Evolutionary conservation across 1,140 invertebrate genomes (phyloP).

Genomic region (Drosophila sechellia): DNA sequence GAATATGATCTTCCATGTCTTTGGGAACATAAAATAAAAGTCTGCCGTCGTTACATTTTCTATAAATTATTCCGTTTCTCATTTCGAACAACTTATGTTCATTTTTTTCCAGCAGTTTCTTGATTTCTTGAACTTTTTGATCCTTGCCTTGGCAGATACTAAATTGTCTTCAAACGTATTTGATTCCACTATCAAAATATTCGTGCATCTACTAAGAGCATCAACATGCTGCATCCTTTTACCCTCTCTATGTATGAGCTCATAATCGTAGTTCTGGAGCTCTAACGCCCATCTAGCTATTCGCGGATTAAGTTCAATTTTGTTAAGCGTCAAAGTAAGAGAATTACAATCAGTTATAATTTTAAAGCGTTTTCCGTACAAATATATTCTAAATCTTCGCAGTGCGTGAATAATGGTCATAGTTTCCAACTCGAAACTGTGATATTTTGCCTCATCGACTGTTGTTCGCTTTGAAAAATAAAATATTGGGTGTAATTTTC

Average conservation of each 20-base stretch:
- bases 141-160: too few relatives aligned
- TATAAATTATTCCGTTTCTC: not conserved
- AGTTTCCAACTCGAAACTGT: too few relatives aligned
- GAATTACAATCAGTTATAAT: not conserved
- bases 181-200: too few relatives aligned
- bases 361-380: not conserved
- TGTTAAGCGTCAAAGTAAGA: not conserved
- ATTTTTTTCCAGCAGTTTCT: too few relatives aligned
- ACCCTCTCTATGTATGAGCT: conserved; percentile 16
- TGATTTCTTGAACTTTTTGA: too few relatives aligned
- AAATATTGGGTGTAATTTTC: too few relatives aligned
- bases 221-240: conserved; percentile 72
- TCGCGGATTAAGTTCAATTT: too few relatives aligned
- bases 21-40: not conserved
- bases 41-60: not conserved
- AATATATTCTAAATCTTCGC: not conserved
- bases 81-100: not conserved
- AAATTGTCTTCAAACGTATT: too few relatives aligned
- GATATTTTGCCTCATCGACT: too few relatives aligned
- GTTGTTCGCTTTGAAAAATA: too few relatives aligned
- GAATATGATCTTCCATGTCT: not conserved
- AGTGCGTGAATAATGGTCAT: not conserved
- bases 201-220: conserved; percentile 43
- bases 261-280: conserved; percentile 24
- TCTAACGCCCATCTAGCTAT: conserved; percentile 42